Conservation (phyloP, 2,797 vertebrate species). For the Lacerta bilineata region DNA sequence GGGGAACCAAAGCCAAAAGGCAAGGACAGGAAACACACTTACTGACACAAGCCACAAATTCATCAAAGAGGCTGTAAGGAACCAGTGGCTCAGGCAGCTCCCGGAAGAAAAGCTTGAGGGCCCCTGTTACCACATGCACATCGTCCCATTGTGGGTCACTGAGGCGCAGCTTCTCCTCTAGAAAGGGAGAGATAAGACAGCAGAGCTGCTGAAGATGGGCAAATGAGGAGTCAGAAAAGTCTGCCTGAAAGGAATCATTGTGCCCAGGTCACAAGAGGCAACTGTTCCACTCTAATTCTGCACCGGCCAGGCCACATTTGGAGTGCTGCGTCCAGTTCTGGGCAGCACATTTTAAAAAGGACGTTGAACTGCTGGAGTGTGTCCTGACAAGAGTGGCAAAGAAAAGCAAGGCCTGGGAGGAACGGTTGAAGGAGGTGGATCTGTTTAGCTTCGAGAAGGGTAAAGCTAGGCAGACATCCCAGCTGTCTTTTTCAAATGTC, state of each 20-base stretch:
- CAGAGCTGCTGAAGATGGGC: fast-evolving
- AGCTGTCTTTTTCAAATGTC: no score
- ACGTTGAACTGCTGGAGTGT: no score
- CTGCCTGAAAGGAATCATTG: no score
- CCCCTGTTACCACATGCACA: slow-evolving; percentile 92
- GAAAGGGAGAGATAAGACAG: slow-evolving; percentile 14
- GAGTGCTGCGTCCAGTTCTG: no score
- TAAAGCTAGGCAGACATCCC: neutral
- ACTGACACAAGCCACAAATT: slow-evolving; percentile 88
- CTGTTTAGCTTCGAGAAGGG: neutral
- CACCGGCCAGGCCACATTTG: no score
- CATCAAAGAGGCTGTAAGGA: slow-evolving; percentile 82
- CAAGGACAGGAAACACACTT: slow-evolving; percentile 37
- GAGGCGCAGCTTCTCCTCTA: slow-evolving; percentile 90
- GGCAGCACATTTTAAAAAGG: no score
- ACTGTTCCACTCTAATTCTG: no score
- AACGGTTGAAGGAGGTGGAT: neutral
- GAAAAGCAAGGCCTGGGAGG: no score
- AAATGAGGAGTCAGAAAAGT: neutral
- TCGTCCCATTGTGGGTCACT: slow-evolving; percentile 91
- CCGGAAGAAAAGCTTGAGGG: slow-evolving; percentile 93
- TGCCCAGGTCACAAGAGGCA: no score
- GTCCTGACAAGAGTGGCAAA: no score
- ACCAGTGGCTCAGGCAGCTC: slow-evolving; percentile 93
- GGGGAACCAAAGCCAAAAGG: neutral